Percentiles rank a stretch among this genome's conserved stretches.
Evolutionary conservation across 23 tunicate genomes (phyloP).

Genomic region (Diplosoma virens): DNA sequence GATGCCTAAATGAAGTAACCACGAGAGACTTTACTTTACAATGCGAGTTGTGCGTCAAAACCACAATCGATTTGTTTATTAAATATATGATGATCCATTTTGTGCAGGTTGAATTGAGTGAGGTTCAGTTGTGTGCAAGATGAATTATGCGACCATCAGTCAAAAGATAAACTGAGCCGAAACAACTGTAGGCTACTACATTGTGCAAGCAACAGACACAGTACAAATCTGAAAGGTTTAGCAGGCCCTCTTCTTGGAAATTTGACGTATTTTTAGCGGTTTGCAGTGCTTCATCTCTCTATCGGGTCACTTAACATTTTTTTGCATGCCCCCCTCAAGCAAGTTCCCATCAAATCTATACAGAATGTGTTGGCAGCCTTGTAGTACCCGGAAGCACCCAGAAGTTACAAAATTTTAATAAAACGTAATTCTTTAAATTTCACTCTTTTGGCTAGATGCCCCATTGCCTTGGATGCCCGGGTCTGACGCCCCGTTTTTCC

Average conservation of each 20-base stretch:
- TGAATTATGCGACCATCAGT: not conserved
- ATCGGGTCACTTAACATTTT: not conserved
- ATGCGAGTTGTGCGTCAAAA: not conserved
- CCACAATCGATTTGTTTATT: not conserved
- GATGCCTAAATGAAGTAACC: too few relatives aligned
- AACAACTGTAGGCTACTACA: not conserved
- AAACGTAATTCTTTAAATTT: not conserved
- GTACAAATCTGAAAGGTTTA: not conserved
- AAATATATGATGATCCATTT: not conserved
- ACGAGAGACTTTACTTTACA: too few relatives aligned
- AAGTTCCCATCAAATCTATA: not conserved
- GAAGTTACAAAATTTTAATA: not conserved
- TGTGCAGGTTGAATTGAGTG: not conserved
- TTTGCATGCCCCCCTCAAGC: slow-evolving; percentile 1
- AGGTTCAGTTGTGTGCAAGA: not conserved
- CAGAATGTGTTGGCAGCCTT: too few relatives aligned
- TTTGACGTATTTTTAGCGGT: not conserved
- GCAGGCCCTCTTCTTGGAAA: not conserved
- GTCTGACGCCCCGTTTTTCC: not conserved
- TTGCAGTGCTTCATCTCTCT: not conserved
- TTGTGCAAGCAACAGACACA: too few relatives aligned
- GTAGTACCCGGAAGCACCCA: not conserved
- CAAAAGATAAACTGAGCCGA: not conserved
- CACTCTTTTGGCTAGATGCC: not conserved
- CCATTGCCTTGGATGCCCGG: not conserved